Base-by-base conservation (phyloP, 2,888 invertebrate genomes). In the Lobophora halterata region DNA sequence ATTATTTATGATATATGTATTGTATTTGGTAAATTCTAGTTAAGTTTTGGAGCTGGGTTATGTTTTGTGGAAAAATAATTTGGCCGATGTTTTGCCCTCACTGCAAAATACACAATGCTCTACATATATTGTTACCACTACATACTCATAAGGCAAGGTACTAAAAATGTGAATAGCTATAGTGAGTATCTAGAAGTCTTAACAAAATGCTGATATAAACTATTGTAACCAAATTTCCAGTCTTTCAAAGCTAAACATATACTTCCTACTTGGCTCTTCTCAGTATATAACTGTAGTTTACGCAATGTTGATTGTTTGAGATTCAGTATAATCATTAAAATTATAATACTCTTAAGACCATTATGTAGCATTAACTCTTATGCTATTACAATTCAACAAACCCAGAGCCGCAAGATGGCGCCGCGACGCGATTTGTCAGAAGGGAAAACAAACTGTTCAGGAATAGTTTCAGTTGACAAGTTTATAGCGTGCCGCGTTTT, bases 401-500 rank as follows among this genome's bases (percentile, higher is more conserved):
- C 58, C 52, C 48, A 51, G 47, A 36, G 68, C 65, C 65, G 55
- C 72, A 78, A 81, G 77, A 81, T 75, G 79, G 79, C 79, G 77
- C 64, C 64, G 66, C 68, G 74, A 62, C 76, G 65, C 77, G 71
- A 79, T 82, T 81, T 83, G 82, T 83, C 83, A 85, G 81, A 83
- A 75, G 71, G 44, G 70, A 76, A 79, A 79, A 83, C 85, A 80
- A 85, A 85, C 83, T 73, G 64, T 61, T 69, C 76, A 74, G 79
- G 72, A 83, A 86, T 83, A 86, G 83, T 81, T 74, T 61, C 62
- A 66, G 80, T 72, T 85, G 85, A 86, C 86, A 86, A 82, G 74
- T 86, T 85, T 83, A 86, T 79, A 65, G 80, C 73, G 59, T 51
- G 52, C 54, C 55, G 60, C 50, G 54, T 55, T 34, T 48, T 54